A percentile compares a stretch with the other conserved stretches of the same genome.
Evolutionary conservation across 1,140 invertebrate genomes (phyloP).

Genomic region (Armadillidium nasatum): DNA sequence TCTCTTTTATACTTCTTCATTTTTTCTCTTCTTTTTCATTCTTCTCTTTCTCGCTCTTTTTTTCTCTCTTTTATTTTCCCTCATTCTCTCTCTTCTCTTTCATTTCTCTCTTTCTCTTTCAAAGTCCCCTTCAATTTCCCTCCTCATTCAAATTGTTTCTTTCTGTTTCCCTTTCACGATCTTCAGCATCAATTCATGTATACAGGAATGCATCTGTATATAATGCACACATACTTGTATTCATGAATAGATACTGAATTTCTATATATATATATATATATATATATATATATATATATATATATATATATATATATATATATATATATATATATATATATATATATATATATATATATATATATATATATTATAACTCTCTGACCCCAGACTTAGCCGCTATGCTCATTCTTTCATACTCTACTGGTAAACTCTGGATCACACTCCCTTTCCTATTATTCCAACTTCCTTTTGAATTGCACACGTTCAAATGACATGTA

Average conservation of each 20-base stretch:
- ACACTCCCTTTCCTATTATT: too few species aligned
- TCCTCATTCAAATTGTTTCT: too few species aligned
- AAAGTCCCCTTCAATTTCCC: neutral
- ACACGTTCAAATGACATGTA: too few species aligned
- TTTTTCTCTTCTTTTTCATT: neutral
- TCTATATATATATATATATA: neutral
- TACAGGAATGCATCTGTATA: too few species aligned
- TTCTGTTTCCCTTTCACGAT: too few species aligned
- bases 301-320: neutral
- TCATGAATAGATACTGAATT: too few species aligned
- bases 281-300: neutral
- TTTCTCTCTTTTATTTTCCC: neutral
- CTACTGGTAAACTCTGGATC: too few species aligned
- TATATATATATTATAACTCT: neutral
- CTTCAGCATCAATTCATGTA: too few species aligned
- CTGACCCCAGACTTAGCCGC: too few species aligned
- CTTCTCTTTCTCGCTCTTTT: neutral
- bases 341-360: neutral
- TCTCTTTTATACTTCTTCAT: neutral
- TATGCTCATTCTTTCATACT: too few species aligned
- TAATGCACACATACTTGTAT: neutral
- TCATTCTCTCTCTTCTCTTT: neutral
- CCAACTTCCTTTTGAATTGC: too few species aligned
- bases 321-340: neutral
- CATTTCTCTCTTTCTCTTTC: neutral